These are phyloP conservation scores for Cantharis rustica DNA, from an alignment of 2,888 invertebrate genomes.

Conservation along the genomic window DNA sequence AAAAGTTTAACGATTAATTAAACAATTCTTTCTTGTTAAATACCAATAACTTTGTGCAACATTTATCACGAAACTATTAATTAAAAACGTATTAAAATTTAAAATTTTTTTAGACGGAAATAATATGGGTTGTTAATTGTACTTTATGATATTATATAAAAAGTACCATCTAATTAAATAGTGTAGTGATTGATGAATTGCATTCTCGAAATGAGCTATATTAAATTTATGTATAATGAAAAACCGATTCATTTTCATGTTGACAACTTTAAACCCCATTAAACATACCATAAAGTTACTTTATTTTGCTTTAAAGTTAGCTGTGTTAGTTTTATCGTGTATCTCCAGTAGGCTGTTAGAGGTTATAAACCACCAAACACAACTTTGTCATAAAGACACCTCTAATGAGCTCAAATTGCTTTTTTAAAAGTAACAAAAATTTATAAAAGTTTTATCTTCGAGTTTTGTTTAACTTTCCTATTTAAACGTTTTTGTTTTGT, in stretches of 20 bases:
- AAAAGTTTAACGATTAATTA: not conserved
- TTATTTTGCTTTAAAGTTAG: conserved; percentile 47
- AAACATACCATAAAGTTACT: conserved; percentile 48
- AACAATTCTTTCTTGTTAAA: not conserved
- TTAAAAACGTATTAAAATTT: not conserved
- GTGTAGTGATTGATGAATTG: conserved; percentile 36
- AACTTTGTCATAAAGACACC: conserved; percentile 32
- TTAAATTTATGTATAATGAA: conserved; percentile 48
- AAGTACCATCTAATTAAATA: conserved; percentile 14
- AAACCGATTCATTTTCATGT: conserved; percentile 48
- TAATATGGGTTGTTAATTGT: not conserved
- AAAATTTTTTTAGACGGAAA: not conserved
- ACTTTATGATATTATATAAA: not conserved
- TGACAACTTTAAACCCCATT: conserved; percentile 51
- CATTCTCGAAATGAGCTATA: conserved; percentile 37
- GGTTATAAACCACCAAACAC: conserved; percentile 33
- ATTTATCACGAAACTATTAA: not conserved
- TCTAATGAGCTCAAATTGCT: conserved; percentile 27
- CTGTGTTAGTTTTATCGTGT: conserved; percentile 45
- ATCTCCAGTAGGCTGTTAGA: conserved; percentile 36
- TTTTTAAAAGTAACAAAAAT: not conserved
- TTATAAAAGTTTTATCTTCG: not conserved
- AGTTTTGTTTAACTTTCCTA: not conserved
- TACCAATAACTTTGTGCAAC: not conserved
- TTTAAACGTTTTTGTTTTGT: not conserved